Percentiles rank a stretch among this genome's conserved stretches.
Evolutionary conservation across 2,797 vertebrate species (phyloP).

Genomic region (Leucoraja ocellata): DNA sequence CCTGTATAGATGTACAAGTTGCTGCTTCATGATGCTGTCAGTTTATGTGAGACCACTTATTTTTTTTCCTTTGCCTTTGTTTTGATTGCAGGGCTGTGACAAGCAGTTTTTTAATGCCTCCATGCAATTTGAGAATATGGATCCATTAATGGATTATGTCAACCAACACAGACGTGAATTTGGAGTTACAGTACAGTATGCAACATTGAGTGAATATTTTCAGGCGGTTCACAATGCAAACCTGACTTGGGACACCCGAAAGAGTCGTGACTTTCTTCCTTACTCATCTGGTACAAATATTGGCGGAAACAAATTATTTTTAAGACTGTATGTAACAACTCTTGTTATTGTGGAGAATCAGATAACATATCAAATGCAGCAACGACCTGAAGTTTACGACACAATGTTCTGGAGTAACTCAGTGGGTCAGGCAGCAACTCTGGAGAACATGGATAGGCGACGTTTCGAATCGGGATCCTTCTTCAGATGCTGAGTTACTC

Average conservation of each 20-base stretch:
- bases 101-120: constrained; percentile 88
- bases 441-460: no score
- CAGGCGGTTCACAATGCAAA: constrained; percentile 60
- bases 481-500: no score
- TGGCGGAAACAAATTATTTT: not conserved
- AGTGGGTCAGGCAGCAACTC: no score
- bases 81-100: constrained; percentile 73
- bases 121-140: constrained; percentile 81
- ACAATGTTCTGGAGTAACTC: no score
- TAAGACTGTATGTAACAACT: not conserved
- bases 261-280: constrained; percentile 74
- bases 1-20: not conserved
- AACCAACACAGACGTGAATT: constrained; percentile 64
- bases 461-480: no score
- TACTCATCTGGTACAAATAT: constrained; percentile 71
- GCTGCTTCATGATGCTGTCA: not conserved
- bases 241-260: constrained; percentile 61
- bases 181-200: constrained; percentile 70
- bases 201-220: constrained; percentile 76
- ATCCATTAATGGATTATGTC: constrained; percentile 70
- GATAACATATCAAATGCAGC: not conserved
- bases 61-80: constrained; percentile 1
- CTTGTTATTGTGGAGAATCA: not conserved
- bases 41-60: not conserved
- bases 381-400: not conserved